Evolutionary conservation across 2,797 vertebrate species (phyloP).

Genomic region (Sarcoramphus papa): DNA sequence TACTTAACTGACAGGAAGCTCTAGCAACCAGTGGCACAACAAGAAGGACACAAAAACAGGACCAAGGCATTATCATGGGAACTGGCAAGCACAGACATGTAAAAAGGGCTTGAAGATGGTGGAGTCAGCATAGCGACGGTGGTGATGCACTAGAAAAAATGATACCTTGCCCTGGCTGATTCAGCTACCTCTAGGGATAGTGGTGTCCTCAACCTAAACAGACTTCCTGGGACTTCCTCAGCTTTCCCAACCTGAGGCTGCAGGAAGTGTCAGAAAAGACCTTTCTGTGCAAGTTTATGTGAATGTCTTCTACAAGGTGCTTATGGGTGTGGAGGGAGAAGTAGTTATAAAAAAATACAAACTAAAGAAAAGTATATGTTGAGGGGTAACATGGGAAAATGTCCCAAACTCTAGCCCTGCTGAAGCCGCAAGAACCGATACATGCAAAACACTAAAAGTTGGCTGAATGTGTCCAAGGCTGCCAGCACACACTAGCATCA

Average conservation of each 20-base stretch:
- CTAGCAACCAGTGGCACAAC: neutral
- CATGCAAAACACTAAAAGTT: neutral
- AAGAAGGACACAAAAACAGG: neutral
- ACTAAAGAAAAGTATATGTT: neutral
- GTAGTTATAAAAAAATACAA: neutral
- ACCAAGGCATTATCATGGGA: neutral
- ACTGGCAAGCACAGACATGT: neutral
- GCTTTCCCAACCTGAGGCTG: neutral
- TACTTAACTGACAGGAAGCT: neutral
- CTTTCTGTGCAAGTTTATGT: neutral
- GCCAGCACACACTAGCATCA: neutral
- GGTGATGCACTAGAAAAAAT: neutral
- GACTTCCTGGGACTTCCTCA: neutral
- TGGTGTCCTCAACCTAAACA: neutral
- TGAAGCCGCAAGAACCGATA: neutral
- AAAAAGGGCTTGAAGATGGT: neutral
- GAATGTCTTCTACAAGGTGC: neutral
- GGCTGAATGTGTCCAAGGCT: neutral
- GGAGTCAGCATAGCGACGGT: fast-evolving
- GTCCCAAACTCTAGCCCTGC: neutral
- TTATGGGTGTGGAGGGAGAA: neutral
- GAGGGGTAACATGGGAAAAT: neutral
- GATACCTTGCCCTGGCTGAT: neutral
- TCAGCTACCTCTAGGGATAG: neutral
- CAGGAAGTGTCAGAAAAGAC: neutral